Evolutionary conservation across 53 echinoderm and acorn worm species (phyloP).

Genomic region (Henricia sp.): DNA sequence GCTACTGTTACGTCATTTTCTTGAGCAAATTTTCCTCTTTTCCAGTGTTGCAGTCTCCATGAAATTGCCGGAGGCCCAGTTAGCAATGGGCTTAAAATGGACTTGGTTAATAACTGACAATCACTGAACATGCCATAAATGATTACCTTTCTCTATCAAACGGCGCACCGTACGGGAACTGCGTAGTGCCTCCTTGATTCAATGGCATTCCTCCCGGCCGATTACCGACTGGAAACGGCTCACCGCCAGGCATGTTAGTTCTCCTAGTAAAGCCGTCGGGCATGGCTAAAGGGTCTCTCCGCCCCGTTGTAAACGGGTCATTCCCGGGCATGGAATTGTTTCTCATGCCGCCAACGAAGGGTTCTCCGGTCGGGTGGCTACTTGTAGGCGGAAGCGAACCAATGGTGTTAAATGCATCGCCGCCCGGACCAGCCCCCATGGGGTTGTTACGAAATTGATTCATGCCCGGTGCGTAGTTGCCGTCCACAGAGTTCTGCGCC

Average conservation of each 20-base stretch:
- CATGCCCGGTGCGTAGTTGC: slow-evolving; percentile 50
- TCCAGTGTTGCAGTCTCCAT: no score
- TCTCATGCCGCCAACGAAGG: slow-evolving; percentile 39
- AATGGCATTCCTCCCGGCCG: slow-evolving; percentile 32
- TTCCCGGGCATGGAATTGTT: slow-evolving; percentile 62
- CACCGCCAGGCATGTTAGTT: slow-evolving; percentile 55
- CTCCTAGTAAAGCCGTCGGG: slow-evolving; percentile 67
- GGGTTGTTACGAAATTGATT: slow-evolving; percentile 63
- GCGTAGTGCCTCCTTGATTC: slow-evolving; percentile 48
- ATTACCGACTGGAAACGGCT: slow-evolving; percentile 60
- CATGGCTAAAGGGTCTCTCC: slow-evolving; percentile 22
- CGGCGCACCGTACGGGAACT: slow-evolving; percentile 53
- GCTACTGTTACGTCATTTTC: no score
- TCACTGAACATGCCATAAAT: no score
- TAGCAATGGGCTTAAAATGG: no score
- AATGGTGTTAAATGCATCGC: slow-evolving; percentile 52
- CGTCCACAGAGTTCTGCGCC: slow-evolving; percentile 62
- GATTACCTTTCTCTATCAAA: slow-evolving; percentile 71
- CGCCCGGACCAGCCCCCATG: slow-evolving; percentile 23
- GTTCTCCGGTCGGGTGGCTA: slow-evolving; percentile 51
- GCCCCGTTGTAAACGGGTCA: slow-evolving; percentile 48
- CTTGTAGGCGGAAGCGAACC: slow-evolving; percentile 46
- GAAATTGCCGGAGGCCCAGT: no score
- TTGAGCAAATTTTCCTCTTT: no score
- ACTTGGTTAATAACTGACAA: no score